These are phyloP conservation scores for Pantelozetes paolii DNA, from an alignment of 2,888 invertebrate species.

Conservation along the genomic window DNA sequence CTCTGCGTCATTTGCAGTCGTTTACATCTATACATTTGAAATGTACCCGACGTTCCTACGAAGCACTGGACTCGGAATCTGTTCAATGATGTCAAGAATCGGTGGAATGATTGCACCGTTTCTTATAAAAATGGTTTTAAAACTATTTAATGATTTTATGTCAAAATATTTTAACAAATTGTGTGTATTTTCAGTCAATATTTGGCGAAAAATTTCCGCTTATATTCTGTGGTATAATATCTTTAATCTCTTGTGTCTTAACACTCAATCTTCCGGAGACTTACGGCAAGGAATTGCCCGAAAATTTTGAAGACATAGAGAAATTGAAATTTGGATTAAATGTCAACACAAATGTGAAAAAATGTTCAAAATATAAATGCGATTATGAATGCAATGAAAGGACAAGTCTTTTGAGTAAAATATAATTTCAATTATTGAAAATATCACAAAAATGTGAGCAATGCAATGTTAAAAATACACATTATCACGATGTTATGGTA, in stretches of 20 bases:
- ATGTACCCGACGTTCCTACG: conserved; percentile 62
- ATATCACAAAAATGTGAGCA: no score
- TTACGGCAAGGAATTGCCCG: neutral
- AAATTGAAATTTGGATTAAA: neutral
- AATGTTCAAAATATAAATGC: no score
- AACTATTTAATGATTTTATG: neutral
- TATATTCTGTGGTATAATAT: neutral
- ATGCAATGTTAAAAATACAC: no score
- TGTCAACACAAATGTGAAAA: no score
- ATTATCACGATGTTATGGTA: no score
- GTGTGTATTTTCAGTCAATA: neutral
- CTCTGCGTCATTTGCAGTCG: conserved; percentile 65
- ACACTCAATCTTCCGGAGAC: neutral
- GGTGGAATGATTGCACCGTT: conserved; percentile 47
- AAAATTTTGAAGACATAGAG: neutral
- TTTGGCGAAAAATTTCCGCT: neutral
- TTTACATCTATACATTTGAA: conserved; percentile 67
- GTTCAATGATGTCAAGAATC: conserved; percentile 45
- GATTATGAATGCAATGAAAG: no score
- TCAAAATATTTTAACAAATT: neutral
- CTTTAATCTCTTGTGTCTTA: neutral
- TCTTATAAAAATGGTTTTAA: conserved; percentile 43
- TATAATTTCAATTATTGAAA: no score
- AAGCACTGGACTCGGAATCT: conserved; percentile 46
- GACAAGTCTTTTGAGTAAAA: no score